Percentiles rank a stretch among this genome's conserved stretches.
These are phyloP conservation scores for Tragopan temminckii DNA, from an alignment of 2,797 vertebrate species.

Conservation along the genomic window DNA sequence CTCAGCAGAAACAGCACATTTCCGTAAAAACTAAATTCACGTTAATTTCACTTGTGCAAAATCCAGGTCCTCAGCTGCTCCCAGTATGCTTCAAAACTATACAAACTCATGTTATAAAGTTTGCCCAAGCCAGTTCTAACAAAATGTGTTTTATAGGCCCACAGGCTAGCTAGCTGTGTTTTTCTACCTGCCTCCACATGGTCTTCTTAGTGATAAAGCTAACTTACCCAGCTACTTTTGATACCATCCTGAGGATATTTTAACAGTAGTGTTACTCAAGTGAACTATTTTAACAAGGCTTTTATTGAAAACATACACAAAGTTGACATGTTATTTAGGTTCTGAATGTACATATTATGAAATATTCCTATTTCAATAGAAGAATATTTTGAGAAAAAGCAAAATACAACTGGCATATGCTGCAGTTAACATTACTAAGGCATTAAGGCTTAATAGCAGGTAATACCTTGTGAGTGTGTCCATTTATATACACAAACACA, in stretches of 20 bases:
- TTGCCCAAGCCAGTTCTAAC: not conserved
- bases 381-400: constrained; percentile 69
- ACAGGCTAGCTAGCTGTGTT: not conserved
- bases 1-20: not conserved
- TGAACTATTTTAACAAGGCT: constrained; percentile 70
- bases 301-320: constrained; percentile 84
- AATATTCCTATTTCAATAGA: constrained; percentile 62
- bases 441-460: constrained; percentile 75
- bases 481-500: constrained; percentile 46
- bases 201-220: not conserved
- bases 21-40: not conserved
- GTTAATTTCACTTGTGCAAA: not conserved
- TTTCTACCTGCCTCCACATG: not conserved
- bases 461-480: not conserved
- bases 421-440: constrained; percentile 81
- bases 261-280: constrained; percentile 22
- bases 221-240: not conserved
- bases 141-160: not conserved
- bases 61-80: not conserved
- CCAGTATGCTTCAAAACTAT: not conserved
- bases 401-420: constrained; percentile 37
- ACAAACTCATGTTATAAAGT: not conserved
- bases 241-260: not conserved
- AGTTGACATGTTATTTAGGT: constrained; percentile 72
- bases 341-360: constrained; percentile 74